Conservation (phyloP, 2,113 vertebrate genomes). For the Misgurnus mizolepis region DNA sequence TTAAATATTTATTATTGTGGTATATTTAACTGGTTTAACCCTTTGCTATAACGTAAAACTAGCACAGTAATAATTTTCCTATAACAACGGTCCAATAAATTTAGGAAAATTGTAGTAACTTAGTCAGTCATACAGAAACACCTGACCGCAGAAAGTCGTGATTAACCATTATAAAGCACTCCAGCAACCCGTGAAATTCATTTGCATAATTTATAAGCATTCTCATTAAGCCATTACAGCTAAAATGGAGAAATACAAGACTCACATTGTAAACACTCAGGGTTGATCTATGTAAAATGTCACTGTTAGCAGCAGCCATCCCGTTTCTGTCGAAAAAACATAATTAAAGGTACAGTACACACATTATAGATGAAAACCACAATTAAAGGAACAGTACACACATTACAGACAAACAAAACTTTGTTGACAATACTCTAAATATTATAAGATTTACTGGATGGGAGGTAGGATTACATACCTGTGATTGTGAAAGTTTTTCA, state of each 20-base stretch:
- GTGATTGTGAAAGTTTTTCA: slow-evolving; percentile 34
- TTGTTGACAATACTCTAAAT: too few species aligned
- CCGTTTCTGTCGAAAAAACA: slow-evolving; percentile 40
- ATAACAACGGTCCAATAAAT: too few species aligned
- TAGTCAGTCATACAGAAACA: background rate
- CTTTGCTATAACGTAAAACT: too few species aligned
- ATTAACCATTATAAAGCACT: background rate
- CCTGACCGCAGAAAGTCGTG: background rate
- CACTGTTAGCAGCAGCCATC: slow-evolving; percentile 75
- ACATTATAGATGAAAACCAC: background rate
- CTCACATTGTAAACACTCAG: slow-evolving; percentile 73
- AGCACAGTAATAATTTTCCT: too few species aligned
- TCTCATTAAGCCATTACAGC: background rate
- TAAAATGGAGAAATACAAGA: slow-evolving; percentile 3
- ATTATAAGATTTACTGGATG: too few species aligned
- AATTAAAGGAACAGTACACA: background rate
- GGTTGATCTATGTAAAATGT: slow-evolving; percentile 75
- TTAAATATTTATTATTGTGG: too few species aligned
- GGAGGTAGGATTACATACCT: background rate
- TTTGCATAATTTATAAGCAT: background rate
- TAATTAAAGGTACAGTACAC: background rate
- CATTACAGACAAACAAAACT: background rate
- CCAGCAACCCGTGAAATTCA: background rate
- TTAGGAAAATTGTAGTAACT: too few species aligned
- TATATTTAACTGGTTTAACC: too few species aligned